Base-by-base conservation (phyloP, 2,888 invertebrate species). In the Papilio elwesi region DNA sequence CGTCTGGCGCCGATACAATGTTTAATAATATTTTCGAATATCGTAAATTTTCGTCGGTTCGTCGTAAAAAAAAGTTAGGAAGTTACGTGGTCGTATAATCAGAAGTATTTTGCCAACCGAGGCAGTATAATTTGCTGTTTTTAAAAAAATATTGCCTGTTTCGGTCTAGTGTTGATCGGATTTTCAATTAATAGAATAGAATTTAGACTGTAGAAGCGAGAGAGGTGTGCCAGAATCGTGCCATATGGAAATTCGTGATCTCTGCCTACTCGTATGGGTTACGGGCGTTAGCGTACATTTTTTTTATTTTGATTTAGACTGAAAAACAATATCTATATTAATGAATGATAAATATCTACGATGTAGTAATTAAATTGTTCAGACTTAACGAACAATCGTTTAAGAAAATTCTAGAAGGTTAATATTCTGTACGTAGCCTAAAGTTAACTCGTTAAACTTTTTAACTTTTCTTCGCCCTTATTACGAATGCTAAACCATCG, bases 401-500 rank as follows among this genome's bases (percentile, higher is more conserved):
- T 51, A 51, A 51, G 51, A n/a, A 51, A 51, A 51, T 51, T 51
- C n/a, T n/a, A 51, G 5, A 55, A 55, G 53, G 26, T 55, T 26
- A 55, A 55, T 55, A 55, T 55, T 55, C 16, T 55, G 10, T 16
- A 9, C 26, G 53, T 16, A 55, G 4, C 53, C 0, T 43, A 43
- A 43, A 43, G 53, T 55, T 16, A 55, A 26, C 53, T 55, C 53
- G 53, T 55, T 55, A 55, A 55, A 55, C 16, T 55, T 55, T 26
- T 55, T 16, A 55, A 55, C 16, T 55, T 53, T 53, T 9, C 16
- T 2, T 6, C 53, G 59, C 38, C 59, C n/a, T n/a, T 38, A 38
- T 59, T 38, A 59, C 59, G n/a, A 59, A 59, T 59, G 59, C 38
- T 59, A 38, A 26, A 38, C 36, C 59, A 59, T 59, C 59, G 36